These are phyloP conservation scores for Brachirus orientalis DNA, from an alignment of 2,113 vertebrate species.

Conservation along the genomic window DNA sequence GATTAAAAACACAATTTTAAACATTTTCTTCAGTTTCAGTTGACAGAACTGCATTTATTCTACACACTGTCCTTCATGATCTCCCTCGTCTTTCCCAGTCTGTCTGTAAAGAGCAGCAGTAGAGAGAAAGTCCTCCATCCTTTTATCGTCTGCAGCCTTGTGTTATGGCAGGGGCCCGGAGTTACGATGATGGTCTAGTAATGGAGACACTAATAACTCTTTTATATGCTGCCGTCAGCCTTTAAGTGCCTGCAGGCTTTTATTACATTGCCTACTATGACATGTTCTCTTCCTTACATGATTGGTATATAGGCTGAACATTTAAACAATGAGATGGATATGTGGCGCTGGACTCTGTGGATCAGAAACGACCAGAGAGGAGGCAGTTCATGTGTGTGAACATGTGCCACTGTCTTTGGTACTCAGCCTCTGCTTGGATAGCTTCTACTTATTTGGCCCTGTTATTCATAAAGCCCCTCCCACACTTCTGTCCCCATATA, in stretches of 20 bases:
- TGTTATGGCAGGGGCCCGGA: conserved; percentile 14
- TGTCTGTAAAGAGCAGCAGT: neutral
- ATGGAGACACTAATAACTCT: conserved; percentile 49
- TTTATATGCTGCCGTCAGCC: conserved; percentile 23
- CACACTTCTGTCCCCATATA: neutral
- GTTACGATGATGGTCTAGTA: conserved; percentile 44
- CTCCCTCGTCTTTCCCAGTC: too few relatives aligned
- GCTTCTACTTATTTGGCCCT: conserved; percentile 9
- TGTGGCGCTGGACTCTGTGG: conserved; percentile 5
- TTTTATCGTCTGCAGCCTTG: conserved; percentile 5
- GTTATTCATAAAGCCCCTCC: neutral
- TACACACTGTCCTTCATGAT: too few relatives aligned
- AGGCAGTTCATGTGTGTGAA: conserved; percentile 9
- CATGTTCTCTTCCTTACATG: conserved; percentile 10
- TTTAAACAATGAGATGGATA: conserved; percentile 21
- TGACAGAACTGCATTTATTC: too few relatives aligned
- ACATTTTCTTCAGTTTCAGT: too few relatives aligned
- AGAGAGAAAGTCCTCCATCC: neutral
- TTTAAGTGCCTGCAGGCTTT: conserved; percentile 25
- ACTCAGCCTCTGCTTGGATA: neutral
- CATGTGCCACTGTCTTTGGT: conserved; percentile 1
- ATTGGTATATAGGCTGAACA: neutral
- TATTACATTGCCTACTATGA: conserved; percentile 26
- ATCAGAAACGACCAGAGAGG: conserved; percentile 13
- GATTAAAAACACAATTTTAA: too few relatives aligned